Evolutionary conservation across 2,113 vertebrate species (phyloP), one percentile per base, ranked within the genome.

Genomic region (Zonotrichia leucophrys): DNA sequence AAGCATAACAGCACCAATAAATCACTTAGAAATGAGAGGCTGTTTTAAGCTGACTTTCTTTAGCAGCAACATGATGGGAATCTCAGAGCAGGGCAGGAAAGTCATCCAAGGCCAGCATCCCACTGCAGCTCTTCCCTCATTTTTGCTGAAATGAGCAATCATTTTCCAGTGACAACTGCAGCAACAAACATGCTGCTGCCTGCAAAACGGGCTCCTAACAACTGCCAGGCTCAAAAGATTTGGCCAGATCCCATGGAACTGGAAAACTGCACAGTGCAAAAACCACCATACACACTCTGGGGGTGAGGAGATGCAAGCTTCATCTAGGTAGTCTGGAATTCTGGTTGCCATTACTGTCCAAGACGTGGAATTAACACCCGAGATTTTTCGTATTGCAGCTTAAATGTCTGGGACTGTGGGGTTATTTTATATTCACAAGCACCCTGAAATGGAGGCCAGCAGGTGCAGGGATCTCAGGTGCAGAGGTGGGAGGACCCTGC

Each of bases 341-440:
- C 47, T 33, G 21, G 12, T 11, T 92, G 58, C 23, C 23, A 24
- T 39, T 63, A 46, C 66, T 78, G 33, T n/a, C 21, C 35, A 67
- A 59, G 16, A 67, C 3, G 22, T 2, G 20, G 17, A 83, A 80
- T 52, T 49, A 62, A 78, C 1, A 2, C 4, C 18, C 0, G 4
- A 60, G 6, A 27, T 41, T 62, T 52, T 59, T 74, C 10, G 31
- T 12, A 69, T 19, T 2, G 13, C 67, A 89, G 66, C 35, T 86
- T 46, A 49, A 62, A 47, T 20, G 8, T 37, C 2, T 3, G 6
- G 31, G 37, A 58, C 55, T 44, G 25, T 4, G 39, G 46, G 42
- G n/a, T 31, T 15, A 31, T 44, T 74, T 92, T 75, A 37, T 23
- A 52, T 21, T 56, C 63, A 41, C 59, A 52, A 82, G n/a, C 49